Percentiles rank a stretch among this genome's conserved stretches.
Conservation (phyloP, 2,888 invertebrate genomes). For the Ptycholaimellus sp. region DNA sequence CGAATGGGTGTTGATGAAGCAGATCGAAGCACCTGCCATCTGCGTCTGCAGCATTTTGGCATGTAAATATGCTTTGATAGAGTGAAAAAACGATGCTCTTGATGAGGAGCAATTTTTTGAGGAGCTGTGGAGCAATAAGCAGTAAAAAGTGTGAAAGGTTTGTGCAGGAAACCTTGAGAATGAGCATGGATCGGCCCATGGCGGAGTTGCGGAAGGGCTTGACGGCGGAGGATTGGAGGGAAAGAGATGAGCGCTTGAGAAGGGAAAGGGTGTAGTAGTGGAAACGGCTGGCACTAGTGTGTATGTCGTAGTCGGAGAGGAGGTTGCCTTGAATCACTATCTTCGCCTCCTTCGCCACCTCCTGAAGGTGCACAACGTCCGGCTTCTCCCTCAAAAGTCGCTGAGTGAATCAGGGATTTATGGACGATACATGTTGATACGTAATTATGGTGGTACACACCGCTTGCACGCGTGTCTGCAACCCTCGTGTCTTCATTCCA, state of each 20-base stretch:
- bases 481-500: conserved; percentile 34
- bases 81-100: neutral
- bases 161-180: conserved; percentile 28
- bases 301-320: conserved; percentile 26
- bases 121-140: neutral
- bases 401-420: neutral
- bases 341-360: conserved; percentile 32
- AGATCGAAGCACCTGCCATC: conserved; percentile 15
- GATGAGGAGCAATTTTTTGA: neutral
- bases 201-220: conserved; percentile 29
- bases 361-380: conserved; percentile 38
- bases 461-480: conserved; percentile 32
- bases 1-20: conserved; percentile 36
- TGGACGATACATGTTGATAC: conserved; percentile 18
- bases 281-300: conserved; percentile 22
- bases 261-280: conserved; percentile 31
- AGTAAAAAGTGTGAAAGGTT: neutral
- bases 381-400: conserved; percentile 31
- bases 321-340: conserved; percentile 28
- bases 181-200: conserved; percentile 35
- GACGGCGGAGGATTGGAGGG: conserved; percentile 26
- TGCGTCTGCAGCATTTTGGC: neutral
- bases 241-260: conserved; percentile 27
- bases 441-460: conserved; percentile 31
- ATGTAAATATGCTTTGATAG: neutral